phyloP scores from a whole-genome alignment of 2,888 invertebrate species.

The Myopa testacea region DNA sequence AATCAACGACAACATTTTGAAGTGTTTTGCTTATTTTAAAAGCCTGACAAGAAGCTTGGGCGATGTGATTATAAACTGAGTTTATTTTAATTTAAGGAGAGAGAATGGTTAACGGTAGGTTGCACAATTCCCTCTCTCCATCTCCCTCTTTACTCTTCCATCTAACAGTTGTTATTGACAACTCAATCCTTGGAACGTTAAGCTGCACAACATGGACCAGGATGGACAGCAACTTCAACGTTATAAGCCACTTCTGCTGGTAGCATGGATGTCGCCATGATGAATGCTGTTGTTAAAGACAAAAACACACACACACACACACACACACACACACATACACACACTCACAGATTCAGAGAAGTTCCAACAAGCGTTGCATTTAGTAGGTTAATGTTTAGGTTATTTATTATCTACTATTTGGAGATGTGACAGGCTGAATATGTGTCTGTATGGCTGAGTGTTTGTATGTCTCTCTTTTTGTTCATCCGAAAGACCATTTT shows the following conservation, averaged over 20 bases:
- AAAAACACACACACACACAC: neutral
- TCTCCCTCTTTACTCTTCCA: too few relatives aligned
- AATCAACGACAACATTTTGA: too few relatives aligned
- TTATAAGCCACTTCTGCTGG: neutral
- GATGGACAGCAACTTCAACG: neutral
- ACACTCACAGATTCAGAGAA: neutral
- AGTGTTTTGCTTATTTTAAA: too few relatives aligned
- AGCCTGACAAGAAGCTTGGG: too few relatives aligned
- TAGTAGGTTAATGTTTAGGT: neutral
- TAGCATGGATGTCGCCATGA: neutral
- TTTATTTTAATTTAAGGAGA: too few relatives aligned
- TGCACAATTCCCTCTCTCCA: too few relatives aligned
- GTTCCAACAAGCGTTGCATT: neutral
- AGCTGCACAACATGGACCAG: too few relatives aligned
- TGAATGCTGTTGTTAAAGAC: neutral
- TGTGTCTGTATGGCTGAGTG: neutral
- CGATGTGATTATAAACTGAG: too few relatives aligned
- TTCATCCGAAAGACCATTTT: neutral
- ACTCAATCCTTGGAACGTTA: too few relatives aligned
- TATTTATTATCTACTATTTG: slow-evolving; percentile 20
- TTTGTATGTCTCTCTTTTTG: neutral
- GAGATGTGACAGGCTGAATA: neutral
- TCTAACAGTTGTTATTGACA: too few relatives aligned
- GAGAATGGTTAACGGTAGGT: too few relatives aligned
- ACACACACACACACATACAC: neutral